Evolutionary conservation across 2,797 vertebrate species (phyloP).

Genomic region (Gambusia yucatana): DNA sequence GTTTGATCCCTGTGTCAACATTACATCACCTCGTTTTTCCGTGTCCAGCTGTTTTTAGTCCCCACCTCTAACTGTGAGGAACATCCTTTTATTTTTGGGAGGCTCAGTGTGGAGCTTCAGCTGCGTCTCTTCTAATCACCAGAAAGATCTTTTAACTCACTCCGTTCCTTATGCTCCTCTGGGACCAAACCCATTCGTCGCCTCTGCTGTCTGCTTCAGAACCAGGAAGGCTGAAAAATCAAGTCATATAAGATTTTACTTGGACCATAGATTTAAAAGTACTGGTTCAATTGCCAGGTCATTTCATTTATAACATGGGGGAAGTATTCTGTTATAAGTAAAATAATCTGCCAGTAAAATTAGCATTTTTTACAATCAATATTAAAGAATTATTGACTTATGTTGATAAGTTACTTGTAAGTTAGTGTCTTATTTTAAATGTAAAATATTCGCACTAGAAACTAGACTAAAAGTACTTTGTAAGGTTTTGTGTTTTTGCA

Average conservation of each 20-base stretch:
- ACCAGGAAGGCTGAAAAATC: slow-evolving; percentile 40
- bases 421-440: too few relatives aligned
- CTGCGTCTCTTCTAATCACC: slow-evolving; percentile 33
- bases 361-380: too few relatives aligned
- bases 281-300: too few relatives aligned
- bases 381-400: too few relatives aligned
- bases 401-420: too few relatives aligned
- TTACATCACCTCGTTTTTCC: slow-evolving; percentile 7
- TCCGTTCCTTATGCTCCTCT: background rate
- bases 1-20: slow-evolving; percentile 49
- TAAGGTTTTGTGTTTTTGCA: too few relatives aligned
- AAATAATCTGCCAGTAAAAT: too few relatives aligned
- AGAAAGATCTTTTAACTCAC: slow-evolving; percentile 25
- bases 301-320: too few relatives aligned
- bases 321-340: too few relatives aligned
- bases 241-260: slow-evolving; percentile 12
- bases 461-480: too few relatives aligned
- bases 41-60: slow-evolving; percentile 56
- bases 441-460: too few relatives aligned
- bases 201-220: slow-evolving; percentile 8
- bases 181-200: background rate
- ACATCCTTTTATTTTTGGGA: slow-evolving; percentile 56
- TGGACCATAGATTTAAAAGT: too few relatives aligned
- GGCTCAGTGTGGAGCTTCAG: slow-evolving; percentile 42
- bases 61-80: slow-evolving; percentile 40